These are phyloP conservation scores for Epizoanthus ramosus DNA, from an alignment of 92 coral and sea anemone genomes.

Conservation along the genomic window DNA sequence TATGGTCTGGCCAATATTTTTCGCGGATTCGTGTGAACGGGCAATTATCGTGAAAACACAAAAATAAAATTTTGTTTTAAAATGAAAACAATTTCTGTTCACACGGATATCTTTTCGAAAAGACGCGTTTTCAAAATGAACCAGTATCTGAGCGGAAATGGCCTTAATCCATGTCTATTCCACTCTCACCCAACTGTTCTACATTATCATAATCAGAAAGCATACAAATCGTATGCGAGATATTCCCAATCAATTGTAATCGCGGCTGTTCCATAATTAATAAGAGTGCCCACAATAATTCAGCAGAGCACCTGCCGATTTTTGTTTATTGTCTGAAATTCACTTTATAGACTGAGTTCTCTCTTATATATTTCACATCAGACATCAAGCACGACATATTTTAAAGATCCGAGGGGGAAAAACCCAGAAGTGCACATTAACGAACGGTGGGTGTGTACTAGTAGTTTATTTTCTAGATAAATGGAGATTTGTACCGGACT, in stretches of 20 bases:
- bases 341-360: background rate
- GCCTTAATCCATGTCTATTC: background rate
- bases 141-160: no score
- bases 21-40: no score
- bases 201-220: background rate
- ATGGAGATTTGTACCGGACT: background rate
- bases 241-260: background rate
- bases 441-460: background rate
- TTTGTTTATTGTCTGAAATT: slow-evolving; percentile 3
- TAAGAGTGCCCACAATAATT: background rate
- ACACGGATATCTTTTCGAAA: no score
- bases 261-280: background rate
- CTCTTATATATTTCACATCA: slow-evolving; percentile 3
- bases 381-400: background rate
- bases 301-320: background rate
- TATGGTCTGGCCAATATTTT: no score
- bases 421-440: background rate
- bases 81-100: no score
- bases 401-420: background rate
- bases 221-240: background rate
- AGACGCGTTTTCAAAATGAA: no score
- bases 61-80: no score
- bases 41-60: no score
- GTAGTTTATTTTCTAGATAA: background rate
- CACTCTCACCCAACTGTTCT: background rate